Percentiles rank a stretch among this genome's conserved stretches.
Conservation (phyloP, 2,113 vertebrate genomes). For the Cranoglanis bouderius region DNA sequence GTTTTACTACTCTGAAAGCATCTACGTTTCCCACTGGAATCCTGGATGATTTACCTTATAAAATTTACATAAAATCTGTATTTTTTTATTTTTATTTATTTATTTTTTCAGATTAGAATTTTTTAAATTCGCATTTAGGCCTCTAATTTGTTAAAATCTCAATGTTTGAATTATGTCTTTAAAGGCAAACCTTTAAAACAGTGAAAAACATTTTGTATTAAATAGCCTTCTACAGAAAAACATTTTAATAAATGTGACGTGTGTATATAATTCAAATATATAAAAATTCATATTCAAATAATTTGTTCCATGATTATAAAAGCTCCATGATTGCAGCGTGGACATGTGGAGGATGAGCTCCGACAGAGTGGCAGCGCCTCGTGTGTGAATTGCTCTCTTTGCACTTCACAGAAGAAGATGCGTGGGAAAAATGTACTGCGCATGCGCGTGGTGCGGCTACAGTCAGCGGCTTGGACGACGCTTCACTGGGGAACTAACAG, state of each 20-base stretch:
- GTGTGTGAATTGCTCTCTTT: background rate
- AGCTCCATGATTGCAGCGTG: background rate
- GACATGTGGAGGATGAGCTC: background rate
- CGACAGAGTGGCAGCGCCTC: constrained; percentile 38
- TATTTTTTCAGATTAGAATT: too few relatives aligned
- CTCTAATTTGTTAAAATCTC: background rate
- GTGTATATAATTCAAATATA: too few relatives aligned
- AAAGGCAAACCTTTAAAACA: background rate
- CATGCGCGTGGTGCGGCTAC: constrained; percentile 43
- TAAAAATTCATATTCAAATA: background rate
- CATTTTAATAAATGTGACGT: background rate
- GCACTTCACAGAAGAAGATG: constrained; percentile 43
- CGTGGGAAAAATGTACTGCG: constrained; percentile 39
- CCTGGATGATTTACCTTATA: too few relatives aligned
- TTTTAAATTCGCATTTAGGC: too few relatives aligned
- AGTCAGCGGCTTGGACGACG: constrained; percentile 50
- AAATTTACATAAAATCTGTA: too few relatives aligned
- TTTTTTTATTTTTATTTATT: too few relatives aligned
- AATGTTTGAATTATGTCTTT: background rate
- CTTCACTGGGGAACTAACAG: constrained; percentile 34
- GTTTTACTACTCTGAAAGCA: too few relatives aligned
- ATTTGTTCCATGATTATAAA: too few relatives aligned
- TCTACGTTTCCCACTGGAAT: too few relatives aligned
- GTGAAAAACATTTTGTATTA: background rate
- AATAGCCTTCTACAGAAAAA: background rate